Conservation (phyloP, 2,113 vertebrate genomes). For the Chaetorhynchus papuensis region DNA sequence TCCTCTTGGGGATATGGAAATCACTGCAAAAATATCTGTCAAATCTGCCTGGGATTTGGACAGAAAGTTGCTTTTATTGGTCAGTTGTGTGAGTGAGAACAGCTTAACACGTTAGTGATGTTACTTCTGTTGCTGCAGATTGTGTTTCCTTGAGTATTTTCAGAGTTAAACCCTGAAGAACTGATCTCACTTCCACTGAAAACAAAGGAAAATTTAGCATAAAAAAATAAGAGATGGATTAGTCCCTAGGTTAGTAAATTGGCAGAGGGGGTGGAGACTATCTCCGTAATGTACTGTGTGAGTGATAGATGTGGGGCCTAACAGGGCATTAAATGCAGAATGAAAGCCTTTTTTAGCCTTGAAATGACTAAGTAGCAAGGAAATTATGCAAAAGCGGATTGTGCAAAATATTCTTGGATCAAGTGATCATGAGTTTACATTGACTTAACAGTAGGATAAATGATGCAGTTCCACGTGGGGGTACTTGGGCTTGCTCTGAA, state of each 20-base stretch:
- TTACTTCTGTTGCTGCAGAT: background rate
- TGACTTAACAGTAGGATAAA: conserved; percentile 1
- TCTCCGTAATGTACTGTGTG: background rate
- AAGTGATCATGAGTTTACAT: conserved; percentile 33
- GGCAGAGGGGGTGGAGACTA: background rate
- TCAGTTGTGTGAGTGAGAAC: background rate
- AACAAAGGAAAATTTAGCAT: background rate
- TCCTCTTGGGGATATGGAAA: background rate
- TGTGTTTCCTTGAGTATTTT: background rate
- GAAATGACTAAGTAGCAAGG: background rate
- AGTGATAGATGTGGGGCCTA: background rate
- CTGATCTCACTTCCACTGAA: background rate
- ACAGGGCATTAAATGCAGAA: background rate
- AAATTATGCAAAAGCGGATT: conserved; percentile 16
- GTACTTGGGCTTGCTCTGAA: background rate
- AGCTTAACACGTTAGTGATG: background rate
- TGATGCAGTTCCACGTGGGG: background rate
- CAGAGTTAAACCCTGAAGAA: background rate
- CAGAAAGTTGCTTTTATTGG: background rate
- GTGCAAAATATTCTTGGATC: conserved; percentile 39
- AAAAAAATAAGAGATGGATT: background rate
- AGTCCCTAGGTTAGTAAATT: background rate
- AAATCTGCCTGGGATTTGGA: background rate
- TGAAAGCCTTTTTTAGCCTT: conserved; percentile 15
- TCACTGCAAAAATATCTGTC: background rate